Percentiles rank a stretch among this genome's conserved stretches.
Evolutionary conservation across 2,797 vertebrate genomes (phyloP).

Genomic region (Liasis olivaceus): DNA sequence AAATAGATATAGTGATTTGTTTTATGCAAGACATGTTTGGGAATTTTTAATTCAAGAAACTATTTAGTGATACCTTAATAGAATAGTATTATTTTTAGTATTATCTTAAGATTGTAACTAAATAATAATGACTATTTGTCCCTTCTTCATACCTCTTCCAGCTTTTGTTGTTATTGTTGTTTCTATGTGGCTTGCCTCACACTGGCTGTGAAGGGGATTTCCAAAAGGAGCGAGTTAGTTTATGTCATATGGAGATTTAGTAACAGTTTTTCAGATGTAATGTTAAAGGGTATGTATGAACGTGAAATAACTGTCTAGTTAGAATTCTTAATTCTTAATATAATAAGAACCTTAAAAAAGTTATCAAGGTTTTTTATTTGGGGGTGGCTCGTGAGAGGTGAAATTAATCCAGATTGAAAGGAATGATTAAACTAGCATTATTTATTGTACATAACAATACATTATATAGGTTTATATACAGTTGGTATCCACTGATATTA

Average conservation of each 20-base stretch:
- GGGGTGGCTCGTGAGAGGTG: neutral
- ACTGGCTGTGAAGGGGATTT: conserved; percentile 18
- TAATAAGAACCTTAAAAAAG: neutral
- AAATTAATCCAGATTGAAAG: neutral
- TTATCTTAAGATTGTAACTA: neutral
- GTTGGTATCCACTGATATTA: neutral
- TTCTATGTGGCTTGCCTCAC: neutral
- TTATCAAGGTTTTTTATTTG: neutral
- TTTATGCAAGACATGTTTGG: neutral
- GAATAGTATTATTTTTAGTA: neutral
- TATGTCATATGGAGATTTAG: neutral
- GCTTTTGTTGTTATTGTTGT: conserved; percentile 1
- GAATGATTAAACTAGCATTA: neutral
- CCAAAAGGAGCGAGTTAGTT: neutral
- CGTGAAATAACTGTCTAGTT: neutral
- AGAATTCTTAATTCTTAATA: neutral
- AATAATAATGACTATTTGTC: neutral
- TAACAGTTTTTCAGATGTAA: neutral
- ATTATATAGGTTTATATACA: neutral
- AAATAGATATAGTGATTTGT: neutral
- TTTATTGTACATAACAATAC: neutral
- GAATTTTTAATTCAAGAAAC: neutral
- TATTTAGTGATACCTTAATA: neutral
- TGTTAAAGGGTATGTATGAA: neutral
- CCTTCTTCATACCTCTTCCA: neutral